A percentile compares a stretch with the other conserved stretches of the same genome.
Conservation (phyloP, 2,113 vertebrate genomes). For the Myotis yumanensis region DNA sequence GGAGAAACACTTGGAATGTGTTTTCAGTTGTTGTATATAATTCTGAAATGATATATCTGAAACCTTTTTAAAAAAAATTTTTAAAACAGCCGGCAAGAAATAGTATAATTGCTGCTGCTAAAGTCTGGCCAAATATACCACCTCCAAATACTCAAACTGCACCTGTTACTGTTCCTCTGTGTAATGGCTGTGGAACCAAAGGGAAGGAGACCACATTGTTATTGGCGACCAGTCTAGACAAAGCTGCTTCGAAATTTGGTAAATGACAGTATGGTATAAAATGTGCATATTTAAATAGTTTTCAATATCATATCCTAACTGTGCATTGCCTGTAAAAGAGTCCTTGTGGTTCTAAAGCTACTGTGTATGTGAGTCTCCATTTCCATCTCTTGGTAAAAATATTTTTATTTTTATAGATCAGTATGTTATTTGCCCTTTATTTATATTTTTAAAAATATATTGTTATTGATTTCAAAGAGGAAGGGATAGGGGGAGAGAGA, state of each 20-base stretch:
- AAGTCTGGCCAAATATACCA: constrained; percentile 93
- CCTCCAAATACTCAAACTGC: constrained; percentile 86
- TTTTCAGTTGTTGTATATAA: constrained; percentile 55
- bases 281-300: constrained; percentile 27
- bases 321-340: constrained; percentile 36
- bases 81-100: constrained; percentile 87
- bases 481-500: too few species aligned
- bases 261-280: constrained; percentile 51
- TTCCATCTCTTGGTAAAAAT: constrained; percentile 29
- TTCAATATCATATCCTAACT: background rate
- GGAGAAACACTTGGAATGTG: constrained; percentile 33
- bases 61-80: constrained; percentile 52
- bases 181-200: constrained; percentile 94
- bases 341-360: constrained; percentile 40
- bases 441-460: too few species aligned
- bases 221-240: constrained; percentile 87
- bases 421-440: background rate
- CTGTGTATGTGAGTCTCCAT: background rate
- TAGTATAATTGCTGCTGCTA: constrained; percentile 87
- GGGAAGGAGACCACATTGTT: constrained; percentile 88
- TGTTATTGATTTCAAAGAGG: too few species aligned
- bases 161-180: constrained; percentile 89
- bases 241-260: constrained; percentile 92
- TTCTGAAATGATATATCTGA: constrained; percentile 66
- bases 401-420: background rate